phyloP scores from a whole-genome alignment of 1,140 invertebrate genomes.

The Brachionus rotundiformis region DNA sequence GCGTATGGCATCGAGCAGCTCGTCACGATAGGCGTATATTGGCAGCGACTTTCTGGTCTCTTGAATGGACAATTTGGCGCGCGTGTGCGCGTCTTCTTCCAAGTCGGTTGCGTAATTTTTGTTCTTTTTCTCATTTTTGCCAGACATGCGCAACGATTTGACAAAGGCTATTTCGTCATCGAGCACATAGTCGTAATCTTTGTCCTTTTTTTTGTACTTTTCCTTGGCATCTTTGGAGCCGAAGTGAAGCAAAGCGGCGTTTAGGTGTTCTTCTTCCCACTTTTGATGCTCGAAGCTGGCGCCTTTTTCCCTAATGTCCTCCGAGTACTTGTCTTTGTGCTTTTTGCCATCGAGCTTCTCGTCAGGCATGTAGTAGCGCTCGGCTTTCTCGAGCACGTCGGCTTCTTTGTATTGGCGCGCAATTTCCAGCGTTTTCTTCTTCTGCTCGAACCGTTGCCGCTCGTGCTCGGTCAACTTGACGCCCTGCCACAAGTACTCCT shows the following conservation, averaged over 20 bases:
- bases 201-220: constrained; percentile 64
- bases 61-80: constrained; percentile 78
- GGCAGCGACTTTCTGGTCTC: constrained; percentile 91
- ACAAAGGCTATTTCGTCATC: constrained; percentile 97
- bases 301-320: constrained; percentile 80
- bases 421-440: constrained; percentile 83
- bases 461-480: constrained; percentile 83
- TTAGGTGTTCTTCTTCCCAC: constrained; percentile 97
- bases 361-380: constrained; percentile 88
- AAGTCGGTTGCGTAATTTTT: constrained; percentile 62
- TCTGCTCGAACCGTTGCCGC: constrained; percentile 79
- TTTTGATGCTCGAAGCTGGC: constrained; percentile 90
- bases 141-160: constrained; percentile 84
- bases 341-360: constrained; percentile 67
- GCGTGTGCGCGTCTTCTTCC: constrained; percentile 70
- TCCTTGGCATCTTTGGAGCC: constrained; percentile 83
- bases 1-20: constrained; percentile 81
- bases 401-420: constrained; percentile 94
- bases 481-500: constrained; percentile 90
- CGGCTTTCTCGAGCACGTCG: constrained; percentile 82
- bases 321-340: constrained; percentile 73
- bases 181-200: constrained; percentile 88
- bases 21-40: constrained; percentile 86
- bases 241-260: constrained; percentile 85
- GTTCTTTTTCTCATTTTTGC: constrained; percentile 61